A percentile compares a stretch with the other conserved stretches of the same genome.
phyloP scores from a whole-genome alignment of 1,140 invertebrate species.

The Oreohelix idahoensis region DNA sequence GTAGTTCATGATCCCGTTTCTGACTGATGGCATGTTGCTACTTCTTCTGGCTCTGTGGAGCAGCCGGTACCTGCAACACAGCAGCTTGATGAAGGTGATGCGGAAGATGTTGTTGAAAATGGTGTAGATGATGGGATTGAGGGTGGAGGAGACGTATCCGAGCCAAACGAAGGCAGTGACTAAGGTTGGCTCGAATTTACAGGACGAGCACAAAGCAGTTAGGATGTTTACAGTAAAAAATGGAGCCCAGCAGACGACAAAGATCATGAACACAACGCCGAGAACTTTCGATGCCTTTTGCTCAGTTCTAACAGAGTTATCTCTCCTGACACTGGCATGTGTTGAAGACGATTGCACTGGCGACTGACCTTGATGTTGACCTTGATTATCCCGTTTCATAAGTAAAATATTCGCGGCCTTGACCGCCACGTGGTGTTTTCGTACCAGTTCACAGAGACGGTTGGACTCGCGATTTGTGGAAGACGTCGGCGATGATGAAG shows the following conservation, averaged over 20 bases:
- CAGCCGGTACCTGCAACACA: slow-evolving; percentile 62
- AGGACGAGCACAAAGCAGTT: slow-evolving; percentile 73
- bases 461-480: slow-evolving; percentile 41
- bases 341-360: neutral
- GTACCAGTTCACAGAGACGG: slow-evolving; percentile 56
- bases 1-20: slow-evolving; percentile 27
- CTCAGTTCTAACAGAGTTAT: slow-evolving; percentile 79
- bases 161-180: slow-evolving; percentile 71
- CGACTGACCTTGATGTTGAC: neutral
- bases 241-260: slow-evolving; percentile 72
- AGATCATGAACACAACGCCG: slow-evolving; percentile 72
- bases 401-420: neutral
- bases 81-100: slow-evolving; percentile 69
- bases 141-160: slow-evolving; percentile 71
- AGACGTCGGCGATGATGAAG: slow-evolving; percentile 20
- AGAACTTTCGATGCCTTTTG: slow-evolving; percentile 88
- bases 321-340: neutral
- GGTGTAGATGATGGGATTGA: slow-evolving; percentile 74
- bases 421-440: slow-evolving; percentile 64
- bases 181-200: slow-evolving; percentile 69
- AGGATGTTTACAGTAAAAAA: slow-evolving; percentile 72
- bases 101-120: slow-evolving; percentile 73
- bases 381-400: slow-evolving; percentile 51
- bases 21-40: slow-evolving; percentile 22
- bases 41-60: slow-evolving; percentile 49